Evolutionary conservation across 2,113 vertebrate genomes (phyloP), one percentile per base, ranked within the genome.

Genomic region (Naja naja): DNA sequence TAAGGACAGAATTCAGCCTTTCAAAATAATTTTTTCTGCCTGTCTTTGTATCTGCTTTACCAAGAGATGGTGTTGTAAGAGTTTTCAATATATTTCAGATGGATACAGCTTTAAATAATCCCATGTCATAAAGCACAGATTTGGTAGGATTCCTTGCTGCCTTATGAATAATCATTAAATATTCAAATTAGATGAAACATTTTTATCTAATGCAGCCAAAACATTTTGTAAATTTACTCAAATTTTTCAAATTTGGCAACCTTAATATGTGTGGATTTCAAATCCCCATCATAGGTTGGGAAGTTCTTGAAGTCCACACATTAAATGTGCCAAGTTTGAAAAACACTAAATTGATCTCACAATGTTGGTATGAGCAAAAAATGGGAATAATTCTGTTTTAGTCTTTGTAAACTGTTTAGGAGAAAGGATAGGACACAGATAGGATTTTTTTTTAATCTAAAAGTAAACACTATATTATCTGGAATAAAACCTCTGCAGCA

Each of bases 1-100:
- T 98, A 96, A 97, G 97, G 95, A 16, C 0, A 1, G 81, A 94
- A 85, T 54, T 39, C 34, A 88, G 34, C 1, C 23, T 69, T 69
- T 69, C 39, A n/a, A 52, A 16, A 55, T n/a, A 81, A 30, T 45
- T 25, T 60, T 53, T 30, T 23, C 30, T 54, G 8, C 54, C 0
- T 52, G 2, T n/a, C 56, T 4, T 30, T 39, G 18, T 39, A 16
- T 64, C 22, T 52, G 25, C 16, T 23, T 18, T 58, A 81, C 5
- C 34, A 39, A 30, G 49, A 81, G 39, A 34, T 23, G 43, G 22
- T 45, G 88, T 47, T 45, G 30, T 93, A 55, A 91, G 25, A 0
- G 86, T 45, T 69, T 1, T 81, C 0, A 7, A 91, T 58, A 0
- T 93, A 1, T 87, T 93, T 93, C 64, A 69, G 47, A 60, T 91